phyloP scores from a whole-genome alignment of 2,113 vertebrate species.

The Periophthalmodon schlosseri region DNA sequence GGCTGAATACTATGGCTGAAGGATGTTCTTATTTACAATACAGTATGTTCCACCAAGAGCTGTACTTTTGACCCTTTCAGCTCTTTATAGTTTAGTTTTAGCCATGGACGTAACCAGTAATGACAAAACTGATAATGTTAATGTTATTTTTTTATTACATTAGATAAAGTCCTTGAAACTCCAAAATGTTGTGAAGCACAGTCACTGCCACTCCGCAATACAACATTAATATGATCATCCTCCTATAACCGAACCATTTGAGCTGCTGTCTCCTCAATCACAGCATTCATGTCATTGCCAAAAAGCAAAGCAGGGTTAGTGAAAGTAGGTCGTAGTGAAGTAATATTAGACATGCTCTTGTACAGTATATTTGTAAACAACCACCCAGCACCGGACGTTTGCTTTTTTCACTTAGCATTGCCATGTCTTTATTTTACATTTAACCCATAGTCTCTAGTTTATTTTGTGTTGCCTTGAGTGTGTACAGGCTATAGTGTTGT shows the following conservation, averaged over 20 bases:
- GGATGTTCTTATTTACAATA: not conserved
- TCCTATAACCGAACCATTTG: not conserved
- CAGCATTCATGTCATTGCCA: conserved; percentile 37
- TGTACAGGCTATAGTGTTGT: conserved; percentile 14
- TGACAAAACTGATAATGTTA: too few species aligned
- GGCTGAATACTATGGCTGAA: not conserved
- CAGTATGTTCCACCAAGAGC: not conserved
- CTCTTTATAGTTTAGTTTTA: not conserved
- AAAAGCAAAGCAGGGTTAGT: conserved; percentile 57
- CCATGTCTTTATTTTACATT: conserved; percentile 17
- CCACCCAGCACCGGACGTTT: conserved; percentile 3
- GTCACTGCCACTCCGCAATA: not conserved
- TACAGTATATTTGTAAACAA: conserved; percentile 17
- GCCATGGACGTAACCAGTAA: not conserved
- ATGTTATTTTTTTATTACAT: too few species aligned
- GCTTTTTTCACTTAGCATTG: not conserved
- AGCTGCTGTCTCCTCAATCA: conserved; percentile 30
- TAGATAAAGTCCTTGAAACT: not conserved
- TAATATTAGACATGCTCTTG: conserved; percentile 42
- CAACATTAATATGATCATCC: not conserved
- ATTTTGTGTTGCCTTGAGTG: conserved; percentile 17
- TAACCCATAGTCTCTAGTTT: conserved; percentile 1
- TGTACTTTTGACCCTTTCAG: not conserved
- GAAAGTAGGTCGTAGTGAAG: conserved; percentile 50
- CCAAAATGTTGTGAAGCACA: not conserved